These are phyloP conservation scores for Epiblema foenella DNA, from an alignment of 2,888 invertebrate species.

Conservation along the genomic window DNA sequence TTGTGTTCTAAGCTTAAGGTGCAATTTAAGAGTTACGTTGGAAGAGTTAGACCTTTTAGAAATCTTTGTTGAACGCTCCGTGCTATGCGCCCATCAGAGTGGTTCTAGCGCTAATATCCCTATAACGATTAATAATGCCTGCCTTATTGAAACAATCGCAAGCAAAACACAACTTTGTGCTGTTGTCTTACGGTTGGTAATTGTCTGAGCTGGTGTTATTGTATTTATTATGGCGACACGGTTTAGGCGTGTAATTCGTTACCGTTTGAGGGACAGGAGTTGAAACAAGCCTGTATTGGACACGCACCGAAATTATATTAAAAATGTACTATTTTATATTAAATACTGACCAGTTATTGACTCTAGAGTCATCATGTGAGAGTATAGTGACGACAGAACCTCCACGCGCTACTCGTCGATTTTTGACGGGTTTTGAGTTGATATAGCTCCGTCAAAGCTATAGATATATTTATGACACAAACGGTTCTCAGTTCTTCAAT, in stretches of 20 bases:
- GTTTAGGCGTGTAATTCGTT: constrained; percentile 34
- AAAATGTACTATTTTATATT: not conserved
- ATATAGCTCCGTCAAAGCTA: too few species aligned
- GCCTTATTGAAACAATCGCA: constrained; percentile 13
- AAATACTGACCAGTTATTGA: too few species aligned
- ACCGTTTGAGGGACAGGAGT: constrained; percentile 1
- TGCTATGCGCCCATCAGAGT: constrained; percentile 17
- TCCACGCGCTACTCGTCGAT: too few species aligned
- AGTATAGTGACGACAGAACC: too few species aligned
- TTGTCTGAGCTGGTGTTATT: not conserved
- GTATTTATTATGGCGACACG: constrained; percentile 27
- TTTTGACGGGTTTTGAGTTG: too few species aligned
- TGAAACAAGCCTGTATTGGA: constrained; percentile 4
- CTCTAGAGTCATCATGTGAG: too few species aligned
- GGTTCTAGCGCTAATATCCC: constrained; percentile 35
- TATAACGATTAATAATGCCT: constrained; percentile 35
- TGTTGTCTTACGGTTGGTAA: not conserved
- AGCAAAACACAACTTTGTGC: not conserved
- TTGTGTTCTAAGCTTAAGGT: not conserved
- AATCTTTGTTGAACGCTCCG: not conserved
- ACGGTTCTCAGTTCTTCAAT: too few species aligned
- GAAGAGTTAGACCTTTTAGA: not conserved
- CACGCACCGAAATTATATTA: not conserved
- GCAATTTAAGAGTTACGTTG: not conserved
- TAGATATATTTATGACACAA: too few species aligned